These are phyloP conservation scores for Callithrix jacchus DNA, from an alignment of 2,113 vertebrate species.

Conservation along the genomic window DNA sequence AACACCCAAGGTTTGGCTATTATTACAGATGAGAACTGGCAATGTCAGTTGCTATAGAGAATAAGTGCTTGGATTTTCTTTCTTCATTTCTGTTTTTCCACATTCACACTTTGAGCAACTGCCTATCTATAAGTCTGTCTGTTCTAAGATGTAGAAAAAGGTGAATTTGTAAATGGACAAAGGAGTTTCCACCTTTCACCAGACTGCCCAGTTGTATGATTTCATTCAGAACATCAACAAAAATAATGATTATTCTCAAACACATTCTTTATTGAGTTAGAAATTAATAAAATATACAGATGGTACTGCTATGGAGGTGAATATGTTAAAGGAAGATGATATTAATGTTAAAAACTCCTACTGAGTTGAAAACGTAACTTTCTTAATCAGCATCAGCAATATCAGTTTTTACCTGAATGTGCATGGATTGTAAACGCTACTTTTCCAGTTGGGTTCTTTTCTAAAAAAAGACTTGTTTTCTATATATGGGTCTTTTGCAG, in stretches of 20 bases:
- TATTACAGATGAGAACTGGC: constrained; percentile 1
- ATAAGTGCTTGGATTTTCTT: neutral
- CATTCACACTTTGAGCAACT: neutral
- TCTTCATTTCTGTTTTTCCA: neutral
- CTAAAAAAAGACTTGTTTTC: neutral
- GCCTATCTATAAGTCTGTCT: neutral
- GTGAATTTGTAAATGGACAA: neutral
- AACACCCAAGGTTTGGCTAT: neutral
- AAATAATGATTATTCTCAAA: neutral
- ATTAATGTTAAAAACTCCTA: constrained; percentile 1
- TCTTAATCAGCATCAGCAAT: neutral
- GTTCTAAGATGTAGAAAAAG: neutral
- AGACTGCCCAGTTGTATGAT: neutral
- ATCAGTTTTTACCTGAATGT: neutral
- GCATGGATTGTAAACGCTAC: neutral
- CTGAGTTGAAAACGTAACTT: neutral
- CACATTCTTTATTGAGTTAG: neutral
- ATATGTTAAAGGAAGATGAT: constrained; percentile 26
- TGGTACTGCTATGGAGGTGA: neutral
- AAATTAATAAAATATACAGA: constrained; percentile 18
- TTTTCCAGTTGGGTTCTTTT: neutral
- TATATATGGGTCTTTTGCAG: neutral
- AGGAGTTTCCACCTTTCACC: neutral
- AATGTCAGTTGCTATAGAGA: neutral
- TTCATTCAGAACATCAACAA: constrained; percentile 13